Evolutionary conservation across 2,113 vertebrate species (phyloP), one percentile per base, ranked within the genome.

Genomic region (Alaudala cheleensis): DNA sequence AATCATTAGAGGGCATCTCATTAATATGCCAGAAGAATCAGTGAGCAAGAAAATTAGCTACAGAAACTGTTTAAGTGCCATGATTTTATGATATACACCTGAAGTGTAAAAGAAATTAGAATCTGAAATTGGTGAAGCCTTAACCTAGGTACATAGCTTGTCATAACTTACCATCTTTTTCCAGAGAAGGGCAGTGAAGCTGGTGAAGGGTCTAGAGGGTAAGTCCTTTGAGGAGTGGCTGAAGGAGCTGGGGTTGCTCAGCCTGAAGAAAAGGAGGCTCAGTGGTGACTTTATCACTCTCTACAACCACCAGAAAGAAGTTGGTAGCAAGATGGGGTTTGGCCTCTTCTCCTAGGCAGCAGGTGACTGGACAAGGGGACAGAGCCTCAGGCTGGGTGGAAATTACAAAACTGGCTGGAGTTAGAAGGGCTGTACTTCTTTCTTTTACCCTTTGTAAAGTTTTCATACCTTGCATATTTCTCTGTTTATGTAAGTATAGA

Each of bases 381-480:
- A 49, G 24, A 70, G 7, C 13, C 40, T 56, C 34, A 25, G 13
- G 9, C 24, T 56, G 40, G 6, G 45, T 29, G 31, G 67, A 72
- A 72, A 53, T 53, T 3, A 64, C 49, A 80, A 7, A 90, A 82
- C 69, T 50, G 57, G 25, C 29, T 61, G 49, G 37, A 49, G 31
- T 11, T 2, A 29, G 39, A 82, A 92, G 22, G 69, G 31, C 20
- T 74, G 28, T 53, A 11, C 86, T 95, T 88, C 37, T 88, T 94
- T 88, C 53, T 37, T 12, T 95, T 90, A 45, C 33, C n/a, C 4
- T 66, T 57, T 77, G 11, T 70, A 10, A 37, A 61, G 28, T 83
- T 90, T 60, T 86, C 76, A 93, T 96, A 70, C 60, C 44, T 90
- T 81, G 33, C 81, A 70, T 90, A 88, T 39, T 96, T 95, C 42